phyloP scores from a whole-genome alignment of 2,797 vertebrate species.

The Anas bernieri region DNA sequence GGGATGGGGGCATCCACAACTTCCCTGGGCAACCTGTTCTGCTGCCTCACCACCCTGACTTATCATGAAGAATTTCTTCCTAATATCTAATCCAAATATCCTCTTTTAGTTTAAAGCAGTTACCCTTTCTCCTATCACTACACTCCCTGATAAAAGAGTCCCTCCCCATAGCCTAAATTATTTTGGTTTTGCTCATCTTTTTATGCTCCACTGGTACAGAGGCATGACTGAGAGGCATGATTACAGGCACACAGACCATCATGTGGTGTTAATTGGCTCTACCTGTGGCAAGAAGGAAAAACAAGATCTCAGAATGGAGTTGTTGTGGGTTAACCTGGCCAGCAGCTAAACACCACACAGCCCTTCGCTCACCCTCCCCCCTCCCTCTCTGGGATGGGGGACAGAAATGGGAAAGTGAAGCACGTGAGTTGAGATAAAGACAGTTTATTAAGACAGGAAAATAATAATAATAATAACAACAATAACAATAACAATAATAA shows the following conservation, averaged over 20 bases:
- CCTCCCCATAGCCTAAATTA: background rate
- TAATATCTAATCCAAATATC: background rate
- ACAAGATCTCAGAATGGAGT: background rate
- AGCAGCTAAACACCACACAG: no score
- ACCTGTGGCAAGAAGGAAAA: background rate
- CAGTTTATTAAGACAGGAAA: no score
- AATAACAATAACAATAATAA: no score
- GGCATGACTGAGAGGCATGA: background rate
- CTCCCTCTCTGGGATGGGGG: no score
- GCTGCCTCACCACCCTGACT: background rate
- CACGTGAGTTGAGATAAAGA: no score
- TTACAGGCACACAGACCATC: background rate
- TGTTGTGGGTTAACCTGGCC: no score
- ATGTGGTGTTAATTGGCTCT: accelerated
- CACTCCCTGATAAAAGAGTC: background rate
- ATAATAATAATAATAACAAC: no score
- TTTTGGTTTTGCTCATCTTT: background rate
- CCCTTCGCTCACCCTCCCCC: no score
- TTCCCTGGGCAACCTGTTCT: background rate
- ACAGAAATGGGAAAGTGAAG: no score
- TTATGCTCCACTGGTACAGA: background rate
- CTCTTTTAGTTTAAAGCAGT: background rate
- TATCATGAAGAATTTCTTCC: background rate
- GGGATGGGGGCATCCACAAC: no score
- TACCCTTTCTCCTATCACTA: background rate